Evolutionary conservation across 2,113 vertebrate genomes (phyloP).

Genomic region (Gila orcuttii): DNA sequence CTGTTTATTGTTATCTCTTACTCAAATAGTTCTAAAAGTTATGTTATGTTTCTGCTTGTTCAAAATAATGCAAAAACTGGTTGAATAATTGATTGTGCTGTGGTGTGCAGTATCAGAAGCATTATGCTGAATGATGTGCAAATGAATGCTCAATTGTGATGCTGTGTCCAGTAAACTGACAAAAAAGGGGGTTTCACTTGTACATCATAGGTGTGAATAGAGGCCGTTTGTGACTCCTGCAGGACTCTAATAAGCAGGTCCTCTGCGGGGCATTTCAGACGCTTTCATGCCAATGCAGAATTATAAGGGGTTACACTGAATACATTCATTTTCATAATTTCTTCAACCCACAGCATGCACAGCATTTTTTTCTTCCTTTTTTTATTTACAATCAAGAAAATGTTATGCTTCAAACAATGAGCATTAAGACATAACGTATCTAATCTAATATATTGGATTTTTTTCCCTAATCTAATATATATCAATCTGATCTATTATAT

Average conservation of each 20-base stretch:
- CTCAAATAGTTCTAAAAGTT: too few relatives aligned
- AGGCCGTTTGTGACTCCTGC: background rate
- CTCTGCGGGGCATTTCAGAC: conserved; percentile 10
- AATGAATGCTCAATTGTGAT: background rate
- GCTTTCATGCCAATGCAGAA: background rate
- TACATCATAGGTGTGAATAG: background rate
- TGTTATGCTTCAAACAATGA: background rate
- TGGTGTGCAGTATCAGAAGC: background rate
- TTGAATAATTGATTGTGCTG: background rate
- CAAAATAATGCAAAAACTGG: background rate
- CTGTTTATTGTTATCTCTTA: background rate
- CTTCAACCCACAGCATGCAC: background rate
- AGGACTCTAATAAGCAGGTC: conserved; percentile 21
- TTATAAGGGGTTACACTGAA: background rate
- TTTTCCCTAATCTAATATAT: background rate
- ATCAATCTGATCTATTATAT: background rate
- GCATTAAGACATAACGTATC: background rate
- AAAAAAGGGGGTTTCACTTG: background rate
- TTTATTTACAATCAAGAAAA: too few relatives aligned
- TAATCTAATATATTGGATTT: background rate
- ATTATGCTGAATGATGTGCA: background rate
- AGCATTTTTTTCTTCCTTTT: background rate
- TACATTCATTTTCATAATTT: background rate
- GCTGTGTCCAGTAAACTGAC: background rate
- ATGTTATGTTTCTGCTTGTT: background rate